Base-by-base conservation (phyloP, 2,797 vertebrate genomes). In the Sebastes elongatus region DNA sequence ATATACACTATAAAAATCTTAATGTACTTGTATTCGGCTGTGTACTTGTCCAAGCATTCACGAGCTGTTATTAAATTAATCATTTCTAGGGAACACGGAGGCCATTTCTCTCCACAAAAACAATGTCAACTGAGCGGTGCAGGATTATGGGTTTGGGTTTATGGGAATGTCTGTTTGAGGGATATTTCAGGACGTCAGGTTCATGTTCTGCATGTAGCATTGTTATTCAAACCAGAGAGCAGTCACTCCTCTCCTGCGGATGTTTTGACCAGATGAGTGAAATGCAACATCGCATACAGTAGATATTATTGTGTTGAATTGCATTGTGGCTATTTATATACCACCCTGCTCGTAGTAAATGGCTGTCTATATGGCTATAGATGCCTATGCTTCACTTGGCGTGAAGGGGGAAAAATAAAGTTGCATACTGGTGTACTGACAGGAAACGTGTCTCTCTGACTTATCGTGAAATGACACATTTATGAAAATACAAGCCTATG, bases 111-210 rank as follows among this genome's bases (percentile, higher is more conserved):
- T 77, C 57, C 55, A 67, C 25, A 73, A 55, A 76, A 59, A 78
- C 76, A 77, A 66, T 55, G 72, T 76, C 67, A 63, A 42, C 22
- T 18, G 80, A 76, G 71, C 28, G 5, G 42, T 25, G 46, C 61
- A 49, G 71, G 68, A 78, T 80, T 80, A 83, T 78, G 28, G 66
- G 18, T 72, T 67, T 25, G 56, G 30, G 42, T 83, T 86, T 83
- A 86, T 57, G 67, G 70, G 60, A 16, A 69, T 22, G 71, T 68
- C 71, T 33, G 74, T 83, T 57, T 73, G 74, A 53, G 14, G 32
- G 62, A 83, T 63, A 71, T 66, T 76, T 80, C 71, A 62, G 52
- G 27, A 28, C 3, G 10, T 67, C 62, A 23, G 57, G 52, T 79
- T 69, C 60, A 61, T 55, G 35, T 70, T 74, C 55, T 64, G 69